These are phyloP conservation scores for Torymus aiolomorphi DNA, from an alignment of 2,888 invertebrate species.

Conservation along the genomic window DNA sequence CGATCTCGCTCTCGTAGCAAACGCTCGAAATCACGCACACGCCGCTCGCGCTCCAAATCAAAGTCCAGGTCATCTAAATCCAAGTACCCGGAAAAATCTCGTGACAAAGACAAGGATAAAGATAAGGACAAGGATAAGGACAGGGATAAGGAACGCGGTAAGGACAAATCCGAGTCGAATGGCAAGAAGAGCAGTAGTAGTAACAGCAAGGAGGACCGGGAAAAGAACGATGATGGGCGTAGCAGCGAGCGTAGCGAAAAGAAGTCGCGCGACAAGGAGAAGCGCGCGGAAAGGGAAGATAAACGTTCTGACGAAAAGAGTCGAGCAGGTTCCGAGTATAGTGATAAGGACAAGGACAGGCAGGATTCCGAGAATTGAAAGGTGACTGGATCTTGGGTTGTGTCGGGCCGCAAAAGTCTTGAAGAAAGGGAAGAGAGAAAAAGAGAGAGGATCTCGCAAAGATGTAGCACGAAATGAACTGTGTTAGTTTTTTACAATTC, in stretches of 20 bases:
- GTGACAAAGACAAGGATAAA: conserved; percentile 68
- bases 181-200: conserved; percentile 74
- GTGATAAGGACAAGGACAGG: conserved; percentile 59
- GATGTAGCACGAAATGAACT: not conserved
- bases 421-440: not conserved
- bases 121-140: conserved; percentile 64
- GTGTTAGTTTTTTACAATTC: not conserved
- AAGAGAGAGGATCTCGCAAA: conserved; percentile 9
- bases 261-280: conserved; percentile 59
- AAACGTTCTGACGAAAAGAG: conserved; percentile 60
- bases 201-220: conserved; percentile 60
- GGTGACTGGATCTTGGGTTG: not conserved
- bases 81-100: conserved; percentile 73
- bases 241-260: conserved; percentile 67
- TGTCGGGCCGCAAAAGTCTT: no score
- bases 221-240: conserved; percentile 68
- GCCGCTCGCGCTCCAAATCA: conserved; percentile 76
- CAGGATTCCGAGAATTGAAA: conserved; percentile 58
- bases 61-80: conserved; percentile 74
- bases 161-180: conserved; percentile 69
- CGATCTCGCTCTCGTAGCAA: conserved; percentile 78
- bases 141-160: conserved; percentile 68
- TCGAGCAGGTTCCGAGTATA: conserved; percentile 60
- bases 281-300: conserved; percentile 48
- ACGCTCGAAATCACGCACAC: conserved; percentile 75